Evolutionary conservation across 2,888 invertebrate species (phyloP), one percentile per base, ranked within the genome.

Genomic region (Caprella mutica): DNA sequence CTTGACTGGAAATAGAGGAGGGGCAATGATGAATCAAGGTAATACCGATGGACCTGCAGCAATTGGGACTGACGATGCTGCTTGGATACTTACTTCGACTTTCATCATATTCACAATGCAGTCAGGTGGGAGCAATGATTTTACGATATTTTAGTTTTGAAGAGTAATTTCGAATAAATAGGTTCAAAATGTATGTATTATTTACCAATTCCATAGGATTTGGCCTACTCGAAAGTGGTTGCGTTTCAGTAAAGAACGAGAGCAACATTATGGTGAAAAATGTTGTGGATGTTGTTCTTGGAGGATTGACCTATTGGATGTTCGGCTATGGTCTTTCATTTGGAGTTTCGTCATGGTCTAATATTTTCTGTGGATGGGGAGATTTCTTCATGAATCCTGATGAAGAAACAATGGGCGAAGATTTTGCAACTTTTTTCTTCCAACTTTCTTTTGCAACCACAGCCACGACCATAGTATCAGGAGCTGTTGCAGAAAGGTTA

Each of bases 251-350:
- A 53, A 90, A 92, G 74, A 93, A 93, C 71, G 92, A 93, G 76
- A 90, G 91, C 0, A 93, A 93, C 71, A 92, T 96, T 58, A 93
- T 94, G 93, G 90, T 94, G 85, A 94, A 94, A 73, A 93, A 93
- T 69, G 82, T 91, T 0, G 86, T 89, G 0, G 93, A 94, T 68
- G 90, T 94, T 52, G 86, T 90, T 1, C 78, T 94, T 21, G 93
- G 93, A 2, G 93, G 90, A 59, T 72, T 90, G 14, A 90, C 91
- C 0, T 94, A 93, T 73, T 96, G 94, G 94, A 79, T 88, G 33
- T 90, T 93, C 70, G 94, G 94, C 1, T 94, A 86, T 72, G 92
- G 89, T 1, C 78, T 93, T 73, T 89, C 90, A 4, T 93, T 89
- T 69, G 93, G 91, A 0, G 77, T 69, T 66, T 63, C 81, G 21